These are phyloP conservation scores for Reinhardtius hippoglossoides DNA, from an alignment of 2,113 vertebrate species.

Conservation along the genomic window DNA sequence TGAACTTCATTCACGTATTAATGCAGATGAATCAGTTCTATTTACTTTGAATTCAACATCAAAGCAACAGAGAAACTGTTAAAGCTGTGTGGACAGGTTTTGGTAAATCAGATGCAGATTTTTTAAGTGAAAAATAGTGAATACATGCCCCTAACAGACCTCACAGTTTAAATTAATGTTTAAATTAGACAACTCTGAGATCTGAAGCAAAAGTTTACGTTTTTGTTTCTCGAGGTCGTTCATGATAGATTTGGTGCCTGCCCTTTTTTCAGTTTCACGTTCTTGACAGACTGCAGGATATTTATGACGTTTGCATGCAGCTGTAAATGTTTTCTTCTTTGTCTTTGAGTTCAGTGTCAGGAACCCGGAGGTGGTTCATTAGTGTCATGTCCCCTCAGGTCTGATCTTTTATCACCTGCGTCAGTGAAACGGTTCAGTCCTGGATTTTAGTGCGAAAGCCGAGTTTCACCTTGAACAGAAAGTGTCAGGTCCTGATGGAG, in stretches of 20 bases:
- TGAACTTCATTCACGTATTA: not conserved
- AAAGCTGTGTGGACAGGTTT: not conserved
- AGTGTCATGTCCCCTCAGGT: not conserved
- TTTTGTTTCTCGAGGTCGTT: not conserved
- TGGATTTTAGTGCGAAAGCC: conserved; percentile 13
- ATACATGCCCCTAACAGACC: too few relatives aligned
- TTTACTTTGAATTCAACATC: not conserved
- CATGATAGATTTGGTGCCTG: not conserved
- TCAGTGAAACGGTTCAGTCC: conserved; percentile 6
- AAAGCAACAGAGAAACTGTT: not conserved
- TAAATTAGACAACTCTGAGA: not conserved
- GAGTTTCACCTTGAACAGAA: conserved; percentile 59
- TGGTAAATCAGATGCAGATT: not conserved
- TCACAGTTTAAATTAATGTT: not conserved
- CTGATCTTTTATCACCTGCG: conserved; percentile 2
- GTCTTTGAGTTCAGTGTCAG: conserved; percentile 13
- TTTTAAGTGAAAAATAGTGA: not conserved
- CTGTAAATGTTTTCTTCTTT: not conserved
- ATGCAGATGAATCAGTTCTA: not conserved
- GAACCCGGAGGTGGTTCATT: conserved; percentile 6
- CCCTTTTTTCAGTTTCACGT: too few relatives aligned
- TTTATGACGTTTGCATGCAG: not conserved
- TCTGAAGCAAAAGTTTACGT: not conserved
- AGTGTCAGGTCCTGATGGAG: conserved; percentile 62
- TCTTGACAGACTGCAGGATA: too few relatives aligned